Percentiles rank a stretch among this genome's conserved stretches.
Evolutionary conservation across 2,113 vertebrate genomes (phyloP).

Genomic region (Bos taurus): ARS-UCD2.0 NC_037347.1:67937501-67938000

Average conservation of each 20-base stretch:
- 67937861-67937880: fast-evolving
- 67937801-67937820: background rate
- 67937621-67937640: fast-evolving
- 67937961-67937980: fast-evolving
- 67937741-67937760: background rate
- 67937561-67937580: constrained; percentile 88
- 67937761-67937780: background rate
- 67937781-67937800: background rate
- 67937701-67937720: background rate
- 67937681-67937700: background rate
- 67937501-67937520: constrained; percentile 65
- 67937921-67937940: background rate
- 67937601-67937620: constrained; percentile 46
- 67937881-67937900: fast-evolving
- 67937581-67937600: constrained; percentile 90
- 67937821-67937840: background rate
- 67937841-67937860: background rate
- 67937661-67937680: background rate
- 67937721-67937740: background rate
- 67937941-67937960: no score
- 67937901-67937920: fast-evolving
- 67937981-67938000: background rate
- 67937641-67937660: no score
- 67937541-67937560: constrained; percentile 86
- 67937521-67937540: constrained; percentile 72